Base-by-base conservation (phyloP, 1,140 invertebrate genomes). In the Meteorus sp. region DNA sequence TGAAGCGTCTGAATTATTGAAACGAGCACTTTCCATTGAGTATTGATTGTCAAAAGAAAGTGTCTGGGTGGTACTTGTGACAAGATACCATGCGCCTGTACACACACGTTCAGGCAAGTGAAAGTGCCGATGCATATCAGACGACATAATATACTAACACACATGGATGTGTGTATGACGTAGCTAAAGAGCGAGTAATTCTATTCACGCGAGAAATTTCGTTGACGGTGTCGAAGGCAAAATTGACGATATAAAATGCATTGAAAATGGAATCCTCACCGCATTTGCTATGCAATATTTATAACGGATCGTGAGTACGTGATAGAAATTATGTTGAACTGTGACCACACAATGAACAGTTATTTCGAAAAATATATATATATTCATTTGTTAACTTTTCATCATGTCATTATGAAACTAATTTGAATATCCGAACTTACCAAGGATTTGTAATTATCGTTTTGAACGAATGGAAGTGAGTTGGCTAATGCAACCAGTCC, bases 381-480 rank as follows among this genome's bases (percentile, higher is more conserved):
- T n/a, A n/a, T n/a, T n/a, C n/a, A n/a, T n/a, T n/a, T n/a, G n/a
- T n/a, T n/a, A n/a, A n/a, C n/a, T n/a, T n/a, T n/a, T n/a, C n/a
- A n/a, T n/a, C n/a, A n/a, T n/a, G n/a, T n/a, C n/a, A n/a, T n/a
- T n/a, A n/a, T n/a, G n/a, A n/a, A n/a, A n/a, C n/a, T 27, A 19
- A 3, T 17, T 52, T 19, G 31, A 3, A 7, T 54, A 23, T 41
- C 22, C 23, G 35, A 22, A 64, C 74, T 73, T 66, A 73, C 77
- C 73, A 73, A 67, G 45, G 77, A 77, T 20, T 62, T 61, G 39
- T 77, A 64, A 7, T 54, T 63, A 23, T 69, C 61, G 39, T 65
- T 58, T 44, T 71, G 66, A 44, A 70, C 60, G 64, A 76, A 52
- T 37, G 77, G 77, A 62, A 70, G 25, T 27, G 76, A 70, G 47